Evolutionary conservation across 2,113 vertebrate species (phyloP).

Genomic region (Python bivittatus): DNA sequence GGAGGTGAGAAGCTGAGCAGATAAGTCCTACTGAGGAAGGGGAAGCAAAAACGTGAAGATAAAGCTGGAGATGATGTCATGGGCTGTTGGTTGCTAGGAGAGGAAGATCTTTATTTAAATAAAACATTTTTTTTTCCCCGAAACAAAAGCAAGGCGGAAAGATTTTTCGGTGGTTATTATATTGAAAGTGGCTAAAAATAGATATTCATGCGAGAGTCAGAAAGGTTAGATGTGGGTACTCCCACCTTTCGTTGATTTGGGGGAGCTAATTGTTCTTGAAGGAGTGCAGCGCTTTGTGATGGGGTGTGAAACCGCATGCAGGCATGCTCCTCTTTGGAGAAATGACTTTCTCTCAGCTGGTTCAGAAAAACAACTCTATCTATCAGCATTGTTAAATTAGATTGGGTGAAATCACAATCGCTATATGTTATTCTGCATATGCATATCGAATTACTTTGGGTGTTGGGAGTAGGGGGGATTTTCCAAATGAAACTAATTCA

Average conservation of each 20-base stretch:
- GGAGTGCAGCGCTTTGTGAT: background rate
- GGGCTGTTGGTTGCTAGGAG: constrained; percentile 59
- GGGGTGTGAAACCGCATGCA: background rate
- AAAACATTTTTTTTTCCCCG: constrained; percentile 40
- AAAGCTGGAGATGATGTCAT: constrained; percentile 19
- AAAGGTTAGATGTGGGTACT: background rate
- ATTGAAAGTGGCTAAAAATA: constrained; percentile 41
- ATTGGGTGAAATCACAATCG: too few relatives aligned
- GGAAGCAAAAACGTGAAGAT: constrained; percentile 15
- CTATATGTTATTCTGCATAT: too few relatives aligned
- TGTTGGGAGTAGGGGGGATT: too few relatives aligned
- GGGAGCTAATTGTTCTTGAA: background rate
- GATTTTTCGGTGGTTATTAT: constrained; percentile 20
- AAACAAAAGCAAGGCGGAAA: constrained; percentile 12
- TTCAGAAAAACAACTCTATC: background rate
- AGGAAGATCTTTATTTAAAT: constrained; percentile 33
- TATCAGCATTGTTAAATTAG: too few relatives aligned
- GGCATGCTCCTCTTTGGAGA: background rate
- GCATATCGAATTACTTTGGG: too few relatives aligned
- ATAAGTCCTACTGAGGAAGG: background rate
- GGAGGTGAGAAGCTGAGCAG: constrained; percentile 33
- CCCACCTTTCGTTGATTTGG: background rate
- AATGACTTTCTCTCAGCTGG: background rate
- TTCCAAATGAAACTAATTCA: too few relatives aligned
- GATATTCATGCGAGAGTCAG: background rate